These are phyloP conservation scores for Hymenopus coronatus DNA, from an alignment of 2,888 invertebrate genomes.

Conservation along the genomic window DNA sequence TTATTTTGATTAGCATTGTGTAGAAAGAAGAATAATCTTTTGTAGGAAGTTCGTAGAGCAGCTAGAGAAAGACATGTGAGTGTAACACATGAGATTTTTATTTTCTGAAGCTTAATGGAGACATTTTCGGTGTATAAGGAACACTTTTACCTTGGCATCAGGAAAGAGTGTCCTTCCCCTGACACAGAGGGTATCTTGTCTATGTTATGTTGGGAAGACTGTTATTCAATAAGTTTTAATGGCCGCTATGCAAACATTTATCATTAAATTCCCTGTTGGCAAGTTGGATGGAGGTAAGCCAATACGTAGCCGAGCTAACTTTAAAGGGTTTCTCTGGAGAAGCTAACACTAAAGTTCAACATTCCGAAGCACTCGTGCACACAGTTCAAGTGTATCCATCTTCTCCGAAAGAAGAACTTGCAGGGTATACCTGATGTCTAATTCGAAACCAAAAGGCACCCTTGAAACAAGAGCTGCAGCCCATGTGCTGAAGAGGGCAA, in stretches of 20 bases:
- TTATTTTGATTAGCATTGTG: too few species aligned
- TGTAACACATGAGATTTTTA: too few species aligned
- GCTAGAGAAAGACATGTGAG: too few species aligned
- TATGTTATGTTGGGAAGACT: not conserved
- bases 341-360: not conserved
- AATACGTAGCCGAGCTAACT: not conserved
- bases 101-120: too few species aligned
- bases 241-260: not conserved
- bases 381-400: not conserved
- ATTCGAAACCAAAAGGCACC: not conserved
- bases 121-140: too few species aligned
- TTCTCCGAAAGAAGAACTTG: not conserved
- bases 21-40: too few species aligned
- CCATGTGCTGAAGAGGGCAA: not conserved
- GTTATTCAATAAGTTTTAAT: not conserved
- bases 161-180: too few species aligned
- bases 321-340: not conserved
- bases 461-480: not conserved
- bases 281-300: not conserved
- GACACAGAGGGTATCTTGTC: too few species aligned
- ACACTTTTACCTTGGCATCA: too few species aligned
- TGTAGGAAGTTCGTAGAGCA: too few species aligned
- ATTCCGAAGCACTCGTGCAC: not conserved
- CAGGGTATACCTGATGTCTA: not conserved
- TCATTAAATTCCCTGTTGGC: not conserved